These are phyloP conservation scores for Aphaenogaster ashmeadi DNA, from an alignment of 1,140 invertebrate genomes.

Conservation along the genomic window DNA sequence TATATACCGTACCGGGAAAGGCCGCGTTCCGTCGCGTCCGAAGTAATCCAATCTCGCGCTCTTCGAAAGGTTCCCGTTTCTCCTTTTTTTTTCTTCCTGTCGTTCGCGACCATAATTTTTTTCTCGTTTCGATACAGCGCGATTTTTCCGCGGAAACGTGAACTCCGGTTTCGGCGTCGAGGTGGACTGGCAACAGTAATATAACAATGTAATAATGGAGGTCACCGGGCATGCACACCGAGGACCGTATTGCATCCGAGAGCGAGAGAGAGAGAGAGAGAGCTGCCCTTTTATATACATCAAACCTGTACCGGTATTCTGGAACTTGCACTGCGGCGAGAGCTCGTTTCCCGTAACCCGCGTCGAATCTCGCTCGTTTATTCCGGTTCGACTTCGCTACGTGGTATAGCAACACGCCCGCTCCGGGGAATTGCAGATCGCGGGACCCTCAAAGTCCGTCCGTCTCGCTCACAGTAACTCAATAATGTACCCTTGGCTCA, in stretches of 20 bases:
- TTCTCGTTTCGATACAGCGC: background rate
- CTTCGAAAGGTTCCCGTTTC: constrained; percentile 29
- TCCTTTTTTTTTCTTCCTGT: background rate
- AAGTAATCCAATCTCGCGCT: constrained; percentile 51
- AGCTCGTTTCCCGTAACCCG: constrained; percentile 52
- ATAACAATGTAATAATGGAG: constrained; percentile 55
- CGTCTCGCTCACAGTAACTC: constrained; percentile 46
- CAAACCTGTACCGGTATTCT: constrained; percentile 3
- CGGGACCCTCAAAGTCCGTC: constrained; percentile 49
- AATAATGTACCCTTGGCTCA: constrained; percentile 54
- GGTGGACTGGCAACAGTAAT: constrained; percentile 25
- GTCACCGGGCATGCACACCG: constrained; percentile 28
- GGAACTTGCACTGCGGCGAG: constrained; percentile 19
- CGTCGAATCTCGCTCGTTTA: constrained; percentile 61
- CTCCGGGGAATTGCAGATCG: constrained; percentile 51
- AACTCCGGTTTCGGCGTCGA: background rate
- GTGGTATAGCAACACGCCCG: constrained; percentile 18
- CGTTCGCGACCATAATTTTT: constrained; percentile 46
- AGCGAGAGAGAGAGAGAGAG: background rate
- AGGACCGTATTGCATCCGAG: constrained; percentile 33
- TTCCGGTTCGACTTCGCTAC: constrained; percentile 41
- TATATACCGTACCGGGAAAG: background rate
- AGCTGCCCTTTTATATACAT: constrained; percentile 21
- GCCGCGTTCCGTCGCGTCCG: background rate
- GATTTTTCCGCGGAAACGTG: constrained; percentile 4